These are phyloP conservation scores for Papilio polytes DNA, from an alignment of 1,140 invertebrate species.

Conservation along the genomic window DNA sequence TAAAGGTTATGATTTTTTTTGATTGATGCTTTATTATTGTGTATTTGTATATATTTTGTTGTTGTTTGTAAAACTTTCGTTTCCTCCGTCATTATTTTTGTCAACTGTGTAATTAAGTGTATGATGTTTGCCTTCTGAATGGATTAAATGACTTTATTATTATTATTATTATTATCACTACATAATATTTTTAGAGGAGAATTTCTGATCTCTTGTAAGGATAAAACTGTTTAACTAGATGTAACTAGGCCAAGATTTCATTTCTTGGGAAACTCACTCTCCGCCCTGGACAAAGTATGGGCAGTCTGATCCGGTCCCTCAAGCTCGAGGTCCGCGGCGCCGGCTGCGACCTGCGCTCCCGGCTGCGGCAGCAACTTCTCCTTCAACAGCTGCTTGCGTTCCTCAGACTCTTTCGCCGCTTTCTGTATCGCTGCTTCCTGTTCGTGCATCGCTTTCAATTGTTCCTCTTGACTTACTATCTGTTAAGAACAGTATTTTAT, in stretches of 20 bases:
- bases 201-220: no score
- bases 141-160: no score
- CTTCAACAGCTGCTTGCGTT: slow-evolving; percentile 63
- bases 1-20: no score
- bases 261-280: slow-evolving; percentile 54
- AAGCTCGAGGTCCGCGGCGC: slow-evolving; percentile 65
- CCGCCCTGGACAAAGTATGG: slow-evolving; percentile 69
- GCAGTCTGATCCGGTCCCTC: slow-evolving; percentile 73
- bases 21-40: no score
- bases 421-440: slow-evolving; percentile 66
- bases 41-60: no score
- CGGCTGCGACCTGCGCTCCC: slow-evolving; percentile 62
- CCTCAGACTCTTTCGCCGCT: slow-evolving; percentile 69
- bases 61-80: no score
- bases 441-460: slow-evolving; percentile 64
- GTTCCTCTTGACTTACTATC: slow-evolving; percentile 71
- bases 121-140: no score
- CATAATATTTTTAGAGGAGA: no score
- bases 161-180: no score
- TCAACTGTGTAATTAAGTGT: no score
- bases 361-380: slow-evolving; percentile 63
- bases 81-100: no score
- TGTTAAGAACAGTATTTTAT: slow-evolving; percentile 41
- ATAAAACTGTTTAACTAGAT: background rate
- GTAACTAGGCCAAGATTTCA: no score